Conservation (phyloP, 2,888 invertebrate genomes). For the Agrotis ipsilon region DNA sequence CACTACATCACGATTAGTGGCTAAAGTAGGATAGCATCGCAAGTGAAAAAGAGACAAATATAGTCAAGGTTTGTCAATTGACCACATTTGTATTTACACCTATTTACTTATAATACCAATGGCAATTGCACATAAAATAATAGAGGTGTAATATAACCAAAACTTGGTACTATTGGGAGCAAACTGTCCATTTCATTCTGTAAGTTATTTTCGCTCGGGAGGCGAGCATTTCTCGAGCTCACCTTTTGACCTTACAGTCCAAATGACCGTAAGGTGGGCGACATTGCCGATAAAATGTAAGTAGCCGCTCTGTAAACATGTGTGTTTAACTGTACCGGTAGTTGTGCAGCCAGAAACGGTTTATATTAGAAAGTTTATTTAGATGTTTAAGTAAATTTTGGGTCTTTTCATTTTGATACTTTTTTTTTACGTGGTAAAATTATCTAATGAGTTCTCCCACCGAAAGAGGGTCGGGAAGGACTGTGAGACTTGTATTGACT, state of each 20-base stretch:
- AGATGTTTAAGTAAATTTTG: background rate
- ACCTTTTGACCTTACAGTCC: slow-evolving; percentile 48
- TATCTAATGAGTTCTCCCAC: background rate
- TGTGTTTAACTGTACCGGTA: slow-evolving; percentile 24
- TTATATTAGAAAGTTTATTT: slow-evolving; percentile 15
- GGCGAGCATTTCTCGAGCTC: slow-evolving; percentile 35
- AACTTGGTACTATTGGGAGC: slow-evolving; percentile 22
- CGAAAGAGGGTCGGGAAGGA: no score
- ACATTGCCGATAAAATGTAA: slow-evolving; percentile 34
- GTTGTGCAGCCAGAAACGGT: background rate
- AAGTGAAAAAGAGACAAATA: no score
- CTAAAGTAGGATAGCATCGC: no score
- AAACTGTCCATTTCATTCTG: slow-evolving; percentile 31
- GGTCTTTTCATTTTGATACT: background rate
- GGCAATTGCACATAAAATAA: background rate
- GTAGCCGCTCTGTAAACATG: slow-evolving; percentile 24
- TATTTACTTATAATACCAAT: background rate
- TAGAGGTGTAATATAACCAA: slow-evolving; percentile 5
- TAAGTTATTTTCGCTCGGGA: slow-evolving; percentile 28
- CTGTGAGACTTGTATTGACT: no score
- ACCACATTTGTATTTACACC: no score
- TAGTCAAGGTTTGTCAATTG: no score
- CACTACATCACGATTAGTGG: no score
- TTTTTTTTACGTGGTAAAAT: no score
- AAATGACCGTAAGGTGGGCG: slow-evolving; percentile 22